Percentiles rank a stretch among this genome's conserved stretches.
Conservation (phyloP, 2,113 vertebrate species). For the Hirundichthys speculiger region DNA sequence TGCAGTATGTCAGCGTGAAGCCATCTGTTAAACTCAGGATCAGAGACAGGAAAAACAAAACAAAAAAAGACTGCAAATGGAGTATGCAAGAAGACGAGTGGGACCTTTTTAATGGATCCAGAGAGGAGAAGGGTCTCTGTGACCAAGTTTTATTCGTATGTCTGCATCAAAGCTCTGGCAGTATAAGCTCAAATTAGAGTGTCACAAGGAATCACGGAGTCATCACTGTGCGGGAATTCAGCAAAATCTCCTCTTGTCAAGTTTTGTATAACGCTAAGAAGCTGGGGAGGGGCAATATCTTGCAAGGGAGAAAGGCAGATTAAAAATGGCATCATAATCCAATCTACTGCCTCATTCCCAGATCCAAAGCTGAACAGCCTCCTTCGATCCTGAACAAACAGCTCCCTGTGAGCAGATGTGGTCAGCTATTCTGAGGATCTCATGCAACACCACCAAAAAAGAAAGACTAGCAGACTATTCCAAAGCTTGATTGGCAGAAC, state of each 20-base stretch:
- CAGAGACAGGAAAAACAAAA: slow-evolving; percentile 34
- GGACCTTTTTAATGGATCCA: slow-evolving; percentile 52
- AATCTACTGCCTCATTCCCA: slow-evolving; percentile 76
- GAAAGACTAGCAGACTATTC: slow-evolving; percentile 8
- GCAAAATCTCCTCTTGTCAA: slow-evolving; percentile 75
- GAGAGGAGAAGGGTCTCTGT: slow-evolving; percentile 47
- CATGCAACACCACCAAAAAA: background rate
- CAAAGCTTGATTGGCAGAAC: slow-evolving; percentile 28
- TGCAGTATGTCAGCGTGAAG: background rate
- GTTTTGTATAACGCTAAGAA: slow-evolving; percentile 75
- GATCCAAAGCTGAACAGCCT: slow-evolving; percentile 65
- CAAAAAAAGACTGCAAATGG: slow-evolving; percentile 60
- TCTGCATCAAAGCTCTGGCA: slow-evolving; percentile 67
- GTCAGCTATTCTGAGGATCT: slow-evolving; percentile 45
- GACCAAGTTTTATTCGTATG: slow-evolving; percentile 68
- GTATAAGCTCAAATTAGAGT: slow-evolving; percentile 73
- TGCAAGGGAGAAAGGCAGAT: slow-evolving; percentile 70
- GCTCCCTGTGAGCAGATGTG: slow-evolving; percentile 55
- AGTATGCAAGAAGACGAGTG: slow-evolving; percentile 50
- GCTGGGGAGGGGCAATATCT: slow-evolving; percentile 73
- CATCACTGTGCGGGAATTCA: slow-evolving; percentile 60
- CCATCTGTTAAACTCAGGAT: slow-evolving; percentile 49
- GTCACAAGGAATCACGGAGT: slow-evolving; percentile 71
- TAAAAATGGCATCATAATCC: slow-evolving; percentile 81
- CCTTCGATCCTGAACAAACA: slow-evolving; percentile 58